These are phyloP conservation scores for Strongylocentrotus purpuratus DNA, from an alignment of 35 echinoderm and acorn worm genomes.

Conservation along the genomic window DNA sequence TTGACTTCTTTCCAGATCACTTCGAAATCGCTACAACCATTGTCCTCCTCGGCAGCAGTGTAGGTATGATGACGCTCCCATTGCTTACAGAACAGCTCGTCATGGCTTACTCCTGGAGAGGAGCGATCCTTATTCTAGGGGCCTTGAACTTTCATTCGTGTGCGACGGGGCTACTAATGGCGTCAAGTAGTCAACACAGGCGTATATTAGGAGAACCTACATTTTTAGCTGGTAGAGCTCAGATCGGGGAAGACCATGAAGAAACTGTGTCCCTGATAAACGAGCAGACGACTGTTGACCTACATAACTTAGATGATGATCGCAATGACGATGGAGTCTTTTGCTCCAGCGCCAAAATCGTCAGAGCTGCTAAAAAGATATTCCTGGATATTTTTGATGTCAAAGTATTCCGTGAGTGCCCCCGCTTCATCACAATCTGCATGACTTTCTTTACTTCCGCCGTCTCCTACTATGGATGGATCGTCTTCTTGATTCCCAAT, in stretches of 20 bases:
- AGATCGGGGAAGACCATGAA: background rate
- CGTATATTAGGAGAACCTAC: background rate
- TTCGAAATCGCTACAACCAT: slow-evolving; percentile 7
- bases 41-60: background rate
- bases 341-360: too few relatives aligned
- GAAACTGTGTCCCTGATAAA: background rate
- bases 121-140: slow-evolving; percentile 7
- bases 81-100: background rate
- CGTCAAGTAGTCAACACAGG: background rate
- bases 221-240: background rate
- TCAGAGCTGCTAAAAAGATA: background rate
- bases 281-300: too few relatives aligned
- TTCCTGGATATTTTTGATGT: too few relatives aligned
- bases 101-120: background rate
- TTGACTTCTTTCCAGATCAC: slow-evolving; percentile 21
- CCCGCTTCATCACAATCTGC: too few relatives aligned
- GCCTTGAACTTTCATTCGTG: slow-evolving; percentile 11
- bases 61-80: slow-evolving; percentile 23
- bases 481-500: slow-evolving; percentile 32
- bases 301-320: background rate
- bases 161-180: background rate
- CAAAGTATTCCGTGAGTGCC: too few relatives aligned
- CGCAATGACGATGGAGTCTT: too few relatives aligned
- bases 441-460: too few relatives aligned
- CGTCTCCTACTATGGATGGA: too few relatives aligned